A percentile compares a stretch with the other conserved stretches of the same genome.
phyloP scores from a whole-genome alignment of 2,113 vertebrate species.

The Passer domesticus region DNA sequence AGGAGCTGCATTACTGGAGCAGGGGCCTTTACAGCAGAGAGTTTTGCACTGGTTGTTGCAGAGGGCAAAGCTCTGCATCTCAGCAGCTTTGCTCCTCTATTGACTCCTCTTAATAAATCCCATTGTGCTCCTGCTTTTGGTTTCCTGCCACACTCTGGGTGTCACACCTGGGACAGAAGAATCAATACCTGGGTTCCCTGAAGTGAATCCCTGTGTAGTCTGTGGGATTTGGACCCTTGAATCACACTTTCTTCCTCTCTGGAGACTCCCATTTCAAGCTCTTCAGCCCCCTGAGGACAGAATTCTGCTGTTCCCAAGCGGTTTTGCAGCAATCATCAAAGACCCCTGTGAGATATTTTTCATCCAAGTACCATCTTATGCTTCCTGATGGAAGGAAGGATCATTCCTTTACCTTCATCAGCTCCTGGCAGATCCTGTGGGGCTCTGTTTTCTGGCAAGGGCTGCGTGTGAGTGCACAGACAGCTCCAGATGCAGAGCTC shows the following conservation, averaged over 20 bases:
- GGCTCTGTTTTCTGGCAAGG: neutral
- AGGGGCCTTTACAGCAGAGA: neutral
- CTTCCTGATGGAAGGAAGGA: neutral
- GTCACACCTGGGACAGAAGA: neutral
- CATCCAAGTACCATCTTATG: neutral
- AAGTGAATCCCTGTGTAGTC: accelerated
- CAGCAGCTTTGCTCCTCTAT: neutral
- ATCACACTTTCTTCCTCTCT: neutral
- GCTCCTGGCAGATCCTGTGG: neutral
- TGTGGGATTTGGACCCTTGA: neutral
- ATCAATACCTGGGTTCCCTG: neutral
- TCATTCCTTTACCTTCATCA: neutral
- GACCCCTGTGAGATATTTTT: neutral
- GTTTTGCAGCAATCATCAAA: neutral
- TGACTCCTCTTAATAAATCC: neutral
- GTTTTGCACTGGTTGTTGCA: neutral
- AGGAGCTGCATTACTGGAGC: neutral
- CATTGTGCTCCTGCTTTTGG: neutral
- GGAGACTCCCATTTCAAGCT: neutral
- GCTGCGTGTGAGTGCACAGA: neutral
- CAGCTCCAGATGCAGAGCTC: neutral
- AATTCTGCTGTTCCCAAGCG: neutral
- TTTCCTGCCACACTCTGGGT: neutral
- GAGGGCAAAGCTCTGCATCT: neutral
- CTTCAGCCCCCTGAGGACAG: neutral